These are phyloP conservation scores for Gouania willdenowi DNA, from an alignment of 2,797 vertebrate species.

Conservation along the genomic window DNA sequence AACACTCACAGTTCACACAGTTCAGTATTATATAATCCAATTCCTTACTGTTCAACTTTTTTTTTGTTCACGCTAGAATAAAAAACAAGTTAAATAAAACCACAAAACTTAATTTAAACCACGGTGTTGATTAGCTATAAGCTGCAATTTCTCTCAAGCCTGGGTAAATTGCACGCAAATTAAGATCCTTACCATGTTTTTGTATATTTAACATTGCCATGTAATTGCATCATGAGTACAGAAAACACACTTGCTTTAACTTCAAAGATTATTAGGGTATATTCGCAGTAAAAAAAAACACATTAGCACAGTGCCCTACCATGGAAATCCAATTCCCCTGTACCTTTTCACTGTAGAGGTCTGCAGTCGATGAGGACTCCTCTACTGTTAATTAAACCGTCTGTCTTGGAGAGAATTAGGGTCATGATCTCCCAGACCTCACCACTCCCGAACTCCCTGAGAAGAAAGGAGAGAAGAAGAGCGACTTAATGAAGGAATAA, in stretches of 20 bases:
- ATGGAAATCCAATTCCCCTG: conserved; percentile 44
- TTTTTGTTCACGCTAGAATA: not conserved
- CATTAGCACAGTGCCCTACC: conserved; percentile 51
- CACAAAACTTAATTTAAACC: conserved; percentile 8
- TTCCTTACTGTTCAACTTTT: no score
- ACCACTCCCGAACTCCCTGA: conserved; percentile 59
- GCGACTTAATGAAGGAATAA: conserved; percentile 69
- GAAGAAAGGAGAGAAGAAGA: conserved; percentile 63
- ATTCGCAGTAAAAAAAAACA: conserved; percentile 43
- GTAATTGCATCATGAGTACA: conserved; percentile 37
- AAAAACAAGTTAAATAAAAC: not conserved
- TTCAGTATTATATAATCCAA: no score
- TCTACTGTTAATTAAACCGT: conserved; percentile 72
- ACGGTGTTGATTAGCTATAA: conserved; percentile 1
- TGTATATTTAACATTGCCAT: conserved; percentile 10
- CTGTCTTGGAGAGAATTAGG: conserved; percentile 74
- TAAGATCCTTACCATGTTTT: conserved; percentile 19
- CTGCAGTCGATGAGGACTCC: conserved; percentile 52
- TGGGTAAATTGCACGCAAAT: conserved; percentile 10
- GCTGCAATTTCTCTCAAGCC: conserved; percentile 9
- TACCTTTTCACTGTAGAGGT: conserved; percentile 37
- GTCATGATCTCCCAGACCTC: conserved; percentile 75
- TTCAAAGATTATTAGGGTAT: conserved; percentile 46
- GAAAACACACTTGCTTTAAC: conserved; percentile 22
- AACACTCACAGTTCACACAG: no score